phyloP scores from a whole-genome alignment of 2,113 vertebrate species.

The Circaetus cinerascens region DNA sequence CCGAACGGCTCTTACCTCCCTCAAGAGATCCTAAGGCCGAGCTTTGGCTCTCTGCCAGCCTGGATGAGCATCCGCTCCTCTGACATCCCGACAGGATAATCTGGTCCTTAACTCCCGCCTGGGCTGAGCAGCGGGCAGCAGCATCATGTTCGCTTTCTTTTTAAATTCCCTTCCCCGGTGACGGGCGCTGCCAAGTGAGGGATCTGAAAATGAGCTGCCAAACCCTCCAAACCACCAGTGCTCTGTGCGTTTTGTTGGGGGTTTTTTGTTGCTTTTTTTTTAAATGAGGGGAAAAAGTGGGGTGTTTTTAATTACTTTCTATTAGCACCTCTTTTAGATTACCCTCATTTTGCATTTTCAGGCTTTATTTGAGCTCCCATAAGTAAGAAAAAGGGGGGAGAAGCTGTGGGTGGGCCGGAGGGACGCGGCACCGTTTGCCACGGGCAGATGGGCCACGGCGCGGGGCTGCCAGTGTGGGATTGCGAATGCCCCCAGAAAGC shows the following conservation, averaged over 20 bases:
- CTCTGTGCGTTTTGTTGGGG: accelerated
- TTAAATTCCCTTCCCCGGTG: not conserved
- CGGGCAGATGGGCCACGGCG: not conserved
- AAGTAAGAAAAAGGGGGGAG: not conserved
- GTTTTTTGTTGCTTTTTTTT: too few relatives aligned
- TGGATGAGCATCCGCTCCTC: not conserved
- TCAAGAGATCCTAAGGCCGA: not conserved
- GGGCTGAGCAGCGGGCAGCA: not conserved
- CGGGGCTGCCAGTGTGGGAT: not conserved
- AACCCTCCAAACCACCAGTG: not conserved
- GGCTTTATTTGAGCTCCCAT: not conserved
- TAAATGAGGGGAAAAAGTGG: not conserved
- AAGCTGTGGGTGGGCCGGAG: not conserved
- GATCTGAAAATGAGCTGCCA: not conserved
- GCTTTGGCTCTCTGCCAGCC: not conserved
- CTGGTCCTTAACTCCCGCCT: not conserved
- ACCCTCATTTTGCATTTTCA: not conserved
- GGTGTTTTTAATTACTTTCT: not conserved
- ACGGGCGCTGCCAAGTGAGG: not conserved
- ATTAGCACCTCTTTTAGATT: not conserved
- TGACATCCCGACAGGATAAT: not conserved
- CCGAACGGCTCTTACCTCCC: not conserved
- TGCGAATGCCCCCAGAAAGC: not conserved
- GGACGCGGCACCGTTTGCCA: accelerated
- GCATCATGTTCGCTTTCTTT: not conserved